Evolutionary conservation across 2,113 vertebrate genomes (phyloP), one percentile per base, ranked within the genome.

Genomic region (Andinoacara biseriatus): DNA sequence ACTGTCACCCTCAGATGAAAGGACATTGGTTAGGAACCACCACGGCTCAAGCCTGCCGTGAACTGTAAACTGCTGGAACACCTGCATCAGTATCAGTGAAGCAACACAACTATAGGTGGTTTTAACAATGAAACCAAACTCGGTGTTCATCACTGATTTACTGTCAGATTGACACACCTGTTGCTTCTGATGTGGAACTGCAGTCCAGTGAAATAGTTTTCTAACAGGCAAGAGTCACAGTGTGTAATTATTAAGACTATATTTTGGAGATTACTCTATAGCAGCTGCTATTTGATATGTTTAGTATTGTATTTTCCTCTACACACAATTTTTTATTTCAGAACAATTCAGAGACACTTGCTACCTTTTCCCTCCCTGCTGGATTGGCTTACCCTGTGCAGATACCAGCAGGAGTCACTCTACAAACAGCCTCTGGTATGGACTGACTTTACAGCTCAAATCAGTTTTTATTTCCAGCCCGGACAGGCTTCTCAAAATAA

Each of bases 381-480:
- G 94, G 96, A 24, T 63, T 98, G 20, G 88, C 96, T 5, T 99
- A 97, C 83, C 97, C 98, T 1, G 90, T 99, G 76, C 97, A 97
- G 60, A 96, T 98, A 5, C 97, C 98, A 67, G 96, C 97, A 78
- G 98, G 97, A 81, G 95, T 99, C 93, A 97, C 97, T 0, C 95
- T 99, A 2, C 98, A 98, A 92, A 96, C 96, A 2, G 94, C 96
- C 59, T 97, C 97, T 88, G 98, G 98, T 99, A 93, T 95, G 94
- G 82, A 10, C 20, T 60, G n/a, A 74, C 33, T 83, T 17, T 3
- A 72, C 46, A 54, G 46, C 26, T 72, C 54, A 54, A 72, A 72
- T 79, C 17, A 49, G 13, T 58, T 78, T 49, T 58, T 5, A 11
- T 67, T 60, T 77, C 15, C 2, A 46, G 13, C 20, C n/a, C 22